Evolutionary conservation across 2,888 invertebrate genomes (phyloP).

Genomic region (Thecocarcelia acutangulata): DNA sequence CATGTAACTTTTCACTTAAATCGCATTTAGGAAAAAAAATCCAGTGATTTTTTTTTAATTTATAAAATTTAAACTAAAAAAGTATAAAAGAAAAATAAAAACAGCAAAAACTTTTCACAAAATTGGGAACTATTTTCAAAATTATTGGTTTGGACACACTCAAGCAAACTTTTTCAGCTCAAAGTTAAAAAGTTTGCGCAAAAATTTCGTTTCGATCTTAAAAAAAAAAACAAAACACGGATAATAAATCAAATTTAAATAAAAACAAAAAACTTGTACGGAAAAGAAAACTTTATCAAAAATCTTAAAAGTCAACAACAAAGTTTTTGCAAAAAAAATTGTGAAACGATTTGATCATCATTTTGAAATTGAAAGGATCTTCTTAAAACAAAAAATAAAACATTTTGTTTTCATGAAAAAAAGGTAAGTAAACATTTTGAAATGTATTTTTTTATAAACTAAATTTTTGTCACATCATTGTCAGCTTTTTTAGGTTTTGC

Average conservation of each 20-base stretch:
- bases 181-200: slow-evolving; percentile 76
- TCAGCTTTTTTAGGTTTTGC: too few relatives aligned
- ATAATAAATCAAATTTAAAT: slow-evolving; percentile 62
- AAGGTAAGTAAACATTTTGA: slow-evolving; percentile 50
- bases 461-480: too few relatives aligned
- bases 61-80: slow-evolving; percentile 56
- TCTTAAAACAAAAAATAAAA: background rate
- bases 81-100: background rate
- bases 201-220: slow-evolving; percentile 81
- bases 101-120: slow-evolving; percentile 69
- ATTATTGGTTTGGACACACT: slow-evolving; percentile 81
- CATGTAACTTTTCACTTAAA: slow-evolving; percentile 60
- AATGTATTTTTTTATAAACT: too few relatives aligned
- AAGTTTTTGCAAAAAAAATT: background rate
- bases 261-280: slow-evolving; percentile 48
- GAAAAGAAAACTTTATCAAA: slow-evolving; percentile 63
- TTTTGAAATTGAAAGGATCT: slow-evolving; percentile 16
- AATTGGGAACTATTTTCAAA: slow-evolving; percentile 81
- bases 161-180: slow-evolving; percentile 64
- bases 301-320: slow-evolving; percentile 38
- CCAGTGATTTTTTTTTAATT: slow-evolving; percentile 55
- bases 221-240: slow-evolving; percentile 56
- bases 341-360: slow-evolving; percentile 7
- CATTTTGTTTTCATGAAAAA: slow-evolving; percentile 40
- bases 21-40: slow-evolving; percentile 37